A percentile compares a stretch with the other conserved stretches of the same genome.
phyloP scores from a whole-genome alignment of 2,888 invertebrate species.

The Nemoura dubitans region DNA sequence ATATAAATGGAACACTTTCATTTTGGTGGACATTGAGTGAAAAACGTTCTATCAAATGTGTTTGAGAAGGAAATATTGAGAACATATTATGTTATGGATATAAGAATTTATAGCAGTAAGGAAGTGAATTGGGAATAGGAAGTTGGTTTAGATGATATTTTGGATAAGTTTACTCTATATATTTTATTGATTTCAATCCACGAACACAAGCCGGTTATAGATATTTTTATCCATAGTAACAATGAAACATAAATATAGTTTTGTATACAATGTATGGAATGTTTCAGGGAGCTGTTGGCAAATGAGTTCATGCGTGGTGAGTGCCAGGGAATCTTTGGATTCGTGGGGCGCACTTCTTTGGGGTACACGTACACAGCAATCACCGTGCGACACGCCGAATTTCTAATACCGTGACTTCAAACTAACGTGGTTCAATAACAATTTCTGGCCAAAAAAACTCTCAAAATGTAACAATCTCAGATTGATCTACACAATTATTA shows the following conservation, averaged over 20 bases:
- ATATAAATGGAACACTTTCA: too few relatives aligned
- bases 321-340: background rate
- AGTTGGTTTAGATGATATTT: too few relatives aligned
- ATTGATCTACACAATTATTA: background rate
- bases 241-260: slow-evolving; percentile 33
- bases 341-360: background rate
- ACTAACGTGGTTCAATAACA: background rate
- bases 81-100: too few relatives aligned
- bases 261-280: slow-evolving; percentile 28
- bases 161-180: background rate
- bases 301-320: background rate
- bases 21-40: too few relatives aligned
- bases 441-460: background rate
- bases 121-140: too few relatives aligned
- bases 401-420: background rate
- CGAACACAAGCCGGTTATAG: slow-evolving; percentile 32
- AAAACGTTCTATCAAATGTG: too few relatives aligned
- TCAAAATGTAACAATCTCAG: background rate
- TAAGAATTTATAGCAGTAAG: too few relatives aligned
- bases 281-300: background rate
- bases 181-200: slow-evolving; percentile 30
- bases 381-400: background rate
- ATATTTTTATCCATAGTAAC: slow-evolving; percentile 27
- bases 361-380: background rate
- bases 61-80: too few relatives aligned